These are phyloP conservation scores for Oreochromis mossambicus DNA, from an alignment of 2,797 vertebrate species.

Conservation along the genomic window DNA sequence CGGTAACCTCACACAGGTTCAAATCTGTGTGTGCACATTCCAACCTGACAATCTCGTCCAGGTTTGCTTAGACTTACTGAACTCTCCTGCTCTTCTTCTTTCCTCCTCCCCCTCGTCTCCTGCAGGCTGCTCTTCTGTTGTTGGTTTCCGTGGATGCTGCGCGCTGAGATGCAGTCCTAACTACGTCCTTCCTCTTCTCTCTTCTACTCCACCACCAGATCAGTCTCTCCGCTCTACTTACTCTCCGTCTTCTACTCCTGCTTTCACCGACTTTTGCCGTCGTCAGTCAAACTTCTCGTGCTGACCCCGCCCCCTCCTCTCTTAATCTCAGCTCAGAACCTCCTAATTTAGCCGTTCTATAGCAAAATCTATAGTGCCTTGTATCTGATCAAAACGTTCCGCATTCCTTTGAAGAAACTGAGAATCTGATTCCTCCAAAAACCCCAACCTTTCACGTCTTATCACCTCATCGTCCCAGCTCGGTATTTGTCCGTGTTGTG, in stretches of 20 bases:
- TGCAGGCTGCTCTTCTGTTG: constrained; percentile 92
- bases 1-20: not conserved
- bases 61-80: not conserved
- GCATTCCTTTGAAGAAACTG: constrained; percentile 53
- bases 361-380: constrained; percentile 82
- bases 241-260: constrained; percentile 25
- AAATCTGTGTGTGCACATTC: too few relatives aligned
- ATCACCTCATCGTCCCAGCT: not conserved
- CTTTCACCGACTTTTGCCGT: not conserved
- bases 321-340: constrained; percentile 1
- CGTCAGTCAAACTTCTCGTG: not conserved
- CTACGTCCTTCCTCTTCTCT: constrained; percentile 16
- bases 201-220: not conserved
- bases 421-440: constrained; percentile 38
- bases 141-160: constrained; percentile 96
- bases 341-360: constrained; percentile 63
- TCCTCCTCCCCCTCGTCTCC: not conserved
- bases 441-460: not conserved
- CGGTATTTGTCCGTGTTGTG: not conserved
- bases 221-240: constrained; percentile 12
- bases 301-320: not conserved
- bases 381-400: constrained; percentile 67
- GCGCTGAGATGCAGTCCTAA: constrained; percentile 94
- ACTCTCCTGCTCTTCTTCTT: not conserved
- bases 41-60: not conserved